Percentiles rank a stretch among this genome's conserved stretches.
Evolutionary conservation across 2,888 invertebrate genomes (phyloP).

Genomic region (Hyposoter dolosus): DNA sequence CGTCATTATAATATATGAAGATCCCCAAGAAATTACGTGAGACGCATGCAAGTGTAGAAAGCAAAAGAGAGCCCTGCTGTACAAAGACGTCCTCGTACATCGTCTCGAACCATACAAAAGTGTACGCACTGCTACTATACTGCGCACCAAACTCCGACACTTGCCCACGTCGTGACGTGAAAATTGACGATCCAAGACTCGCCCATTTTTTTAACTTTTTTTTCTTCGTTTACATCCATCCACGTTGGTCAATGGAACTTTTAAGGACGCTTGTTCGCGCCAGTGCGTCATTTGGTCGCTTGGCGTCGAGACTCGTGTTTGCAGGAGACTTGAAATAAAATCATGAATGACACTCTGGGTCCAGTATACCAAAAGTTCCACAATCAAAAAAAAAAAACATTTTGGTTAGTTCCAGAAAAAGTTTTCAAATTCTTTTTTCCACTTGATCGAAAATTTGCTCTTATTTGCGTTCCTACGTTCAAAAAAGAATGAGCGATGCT

Average conservation of each 20-base stretch:
- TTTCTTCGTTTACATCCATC: constrained; percentile 1
- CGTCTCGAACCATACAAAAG: constrained; percentile 2
- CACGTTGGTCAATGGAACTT: constrained; percentile 7
- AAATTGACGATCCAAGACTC: constrained; percentile 2
- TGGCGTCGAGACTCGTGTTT: background rate
- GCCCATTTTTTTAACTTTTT: background rate
- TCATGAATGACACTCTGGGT: background rate
- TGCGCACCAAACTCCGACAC: background rate
- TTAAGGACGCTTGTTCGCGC: background rate
- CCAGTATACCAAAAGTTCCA: background rate
- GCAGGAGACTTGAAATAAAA: background rate
- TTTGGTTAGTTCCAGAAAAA: background rate
- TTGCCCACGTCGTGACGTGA: constrained; percentile 25
- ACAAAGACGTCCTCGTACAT: constrained; percentile 36
- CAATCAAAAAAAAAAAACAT: background rate
- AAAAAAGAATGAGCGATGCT: no score
- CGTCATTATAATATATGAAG: constrained; percentile 39
- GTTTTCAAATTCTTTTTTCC: background rate
- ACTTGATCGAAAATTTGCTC: background rate
- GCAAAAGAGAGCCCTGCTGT: constrained; percentile 39
- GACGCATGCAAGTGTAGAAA: constrained; percentile 53
- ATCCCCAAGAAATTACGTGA: constrained; percentile 53
- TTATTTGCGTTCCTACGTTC: no score
- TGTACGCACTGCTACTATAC: background rate
- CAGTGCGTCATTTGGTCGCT: background rate